phyloP scores from a whole-genome alignment of 2,888 invertebrate genomes.

The Quadriops clusia region DNA sequence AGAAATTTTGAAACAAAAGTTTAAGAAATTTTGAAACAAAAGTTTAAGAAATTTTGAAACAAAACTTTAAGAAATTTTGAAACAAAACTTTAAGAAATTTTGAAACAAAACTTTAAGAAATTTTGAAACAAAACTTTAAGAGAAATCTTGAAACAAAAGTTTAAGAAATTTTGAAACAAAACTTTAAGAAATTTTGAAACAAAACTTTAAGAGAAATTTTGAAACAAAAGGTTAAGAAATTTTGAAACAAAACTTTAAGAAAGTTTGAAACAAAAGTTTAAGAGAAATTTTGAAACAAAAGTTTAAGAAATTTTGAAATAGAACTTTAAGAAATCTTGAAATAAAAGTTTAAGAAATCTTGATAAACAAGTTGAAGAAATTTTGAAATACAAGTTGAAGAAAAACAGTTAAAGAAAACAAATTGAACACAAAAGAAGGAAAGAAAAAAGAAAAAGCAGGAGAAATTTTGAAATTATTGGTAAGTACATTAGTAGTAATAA shows the following conservation, averaged over 20 bases:
- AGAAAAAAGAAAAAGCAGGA: conserved; percentile 24
- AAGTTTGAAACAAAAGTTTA: conserved; percentile 8
- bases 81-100: too few species aligned
- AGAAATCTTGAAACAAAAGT: too few species aligned
- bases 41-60: conserved; percentile 6
- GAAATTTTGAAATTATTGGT: too few species aligned
- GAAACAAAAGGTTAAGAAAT: too few species aligned
- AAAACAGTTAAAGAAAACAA: conserved; percentile 12
- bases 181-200: conserved; percentile 6
- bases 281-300: conserved; percentile 5
- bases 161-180: conserved; percentile 6
- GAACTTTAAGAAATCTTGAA: conserved; percentile 8
- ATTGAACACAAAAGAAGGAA: conserved; percentile 20
- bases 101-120: conserved; percentile 6
- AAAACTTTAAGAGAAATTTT: conserved; percentile 9
- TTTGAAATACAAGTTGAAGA: conserved; percentile 7
- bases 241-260: conserved; percentile 6
- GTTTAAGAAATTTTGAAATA: conserved; percentile 6
- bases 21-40: conserved; percentile 4
- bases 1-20: conserved; percentile 7
- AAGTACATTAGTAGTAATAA: too few species aligned
- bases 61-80: conserved; percentile 8
- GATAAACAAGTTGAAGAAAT: conserved; percentile 5
- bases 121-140: conserved; percentile 8
- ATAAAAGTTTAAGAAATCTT: too few species aligned